phyloP scores from a whole-genome alignment of 2,113 vertebrate species.

The Microcebus jonahi region DNA sequence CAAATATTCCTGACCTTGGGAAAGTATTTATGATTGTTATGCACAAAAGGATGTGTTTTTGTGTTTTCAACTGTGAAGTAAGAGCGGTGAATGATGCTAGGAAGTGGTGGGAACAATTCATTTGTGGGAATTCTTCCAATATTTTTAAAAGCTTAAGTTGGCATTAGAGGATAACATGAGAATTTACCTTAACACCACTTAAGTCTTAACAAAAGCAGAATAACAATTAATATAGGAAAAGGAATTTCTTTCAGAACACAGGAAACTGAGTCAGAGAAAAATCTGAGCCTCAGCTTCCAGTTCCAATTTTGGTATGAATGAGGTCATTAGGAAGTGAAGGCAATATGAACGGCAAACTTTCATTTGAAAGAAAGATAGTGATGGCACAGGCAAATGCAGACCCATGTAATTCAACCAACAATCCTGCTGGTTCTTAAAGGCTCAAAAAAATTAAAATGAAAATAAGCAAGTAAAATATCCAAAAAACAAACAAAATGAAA shows the following conservation, averaged over 20 bases:
- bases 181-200: conserved; percentile 67
- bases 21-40: conserved; percentile 61
- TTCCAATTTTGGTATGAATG: conserved; percentile 15
- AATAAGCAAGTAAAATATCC: background rate
- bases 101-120: conserved; percentile 58
- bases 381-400: background rate
- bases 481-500: background rate
- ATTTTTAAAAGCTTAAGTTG: conserved; percentile 32
- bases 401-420: background rate
- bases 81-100: conserved; percentile 39
- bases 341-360: background rate
- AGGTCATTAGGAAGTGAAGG: conserved; percentile 23
- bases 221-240: conserved; percentile 54
- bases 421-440: background rate
- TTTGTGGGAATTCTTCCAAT: conserved; percentile 64
- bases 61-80: conserved; percentile 49
- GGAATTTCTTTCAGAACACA: conserved; percentile 66
- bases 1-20: conserved; percentile 58
- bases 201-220: conserved; percentile 75
- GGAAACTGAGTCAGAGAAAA: conserved; percentile 74
- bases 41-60: conserved; percentile 66
- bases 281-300: background rate
- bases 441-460: background rate
- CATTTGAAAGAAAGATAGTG: background rate
- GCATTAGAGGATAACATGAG: conserved; percentile 30